These are phyloP conservation scores for Diarsia rubi DNA, from an alignment of 2,888 invertebrate genomes.

Conservation along the genomic window DNA sequence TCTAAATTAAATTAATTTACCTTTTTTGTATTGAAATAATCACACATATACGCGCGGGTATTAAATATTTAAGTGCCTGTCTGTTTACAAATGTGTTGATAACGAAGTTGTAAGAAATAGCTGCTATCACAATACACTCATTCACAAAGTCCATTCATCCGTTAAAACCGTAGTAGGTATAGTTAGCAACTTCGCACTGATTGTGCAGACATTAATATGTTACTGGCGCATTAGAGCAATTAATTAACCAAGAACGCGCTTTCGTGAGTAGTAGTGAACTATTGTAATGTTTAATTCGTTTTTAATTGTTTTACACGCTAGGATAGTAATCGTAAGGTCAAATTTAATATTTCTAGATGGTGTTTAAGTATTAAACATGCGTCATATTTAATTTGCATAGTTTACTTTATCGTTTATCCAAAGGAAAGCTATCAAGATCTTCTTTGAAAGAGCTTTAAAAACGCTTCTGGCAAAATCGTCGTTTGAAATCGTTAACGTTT, in stretches of 20 bases:
- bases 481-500: no score
- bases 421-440: neutral
- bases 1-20: neutral
- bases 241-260: slow-evolving; percentile 2
- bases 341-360: neutral
- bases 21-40: slow-evolving; percentile 5
- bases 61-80: neutral
- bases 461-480: no score
- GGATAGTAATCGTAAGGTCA: slow-evolving; percentile 10
- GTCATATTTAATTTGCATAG: neutral
- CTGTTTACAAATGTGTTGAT: slow-evolving; percentile 25
- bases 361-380: neutral
- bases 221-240: neutral
- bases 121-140: slow-evolving; percentile 27
- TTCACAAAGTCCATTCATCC: slow-evolving; percentile 42
- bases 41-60: neutral
- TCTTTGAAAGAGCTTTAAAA: slow-evolving; percentile 1
- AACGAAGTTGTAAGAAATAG: slow-evolving; percentile 4
- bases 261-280: slow-evolving; percentile 1
- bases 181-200: slow-evolving; percentile 7
- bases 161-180: slow-evolving; percentile 17
- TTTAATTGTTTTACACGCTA: slow-evolving; percentile 18
- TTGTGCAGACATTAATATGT: slow-evolving; percentile 1
- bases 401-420: neutral
- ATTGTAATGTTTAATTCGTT: neutral